Percentiles rank a stretch among this genome's conserved stretches.
phyloP scores from a whole-genome alignment of 2,797 vertebrate genomes.

The Danio albolineatus region DNA sequence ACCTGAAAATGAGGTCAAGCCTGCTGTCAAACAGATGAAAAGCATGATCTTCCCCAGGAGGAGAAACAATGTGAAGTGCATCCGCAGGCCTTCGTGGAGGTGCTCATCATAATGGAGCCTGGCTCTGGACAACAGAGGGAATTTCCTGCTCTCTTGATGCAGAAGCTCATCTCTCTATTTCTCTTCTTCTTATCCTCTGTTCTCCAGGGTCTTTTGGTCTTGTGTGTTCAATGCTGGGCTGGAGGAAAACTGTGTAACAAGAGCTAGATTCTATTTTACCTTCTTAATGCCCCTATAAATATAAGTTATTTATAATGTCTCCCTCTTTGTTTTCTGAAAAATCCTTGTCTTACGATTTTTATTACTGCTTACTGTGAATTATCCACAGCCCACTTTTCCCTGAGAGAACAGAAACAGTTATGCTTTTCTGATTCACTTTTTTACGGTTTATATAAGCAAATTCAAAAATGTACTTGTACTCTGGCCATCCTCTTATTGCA shows the following conservation, averaged over 20 bases:
- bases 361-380: background rate
- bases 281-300: background rate
- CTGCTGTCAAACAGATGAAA: conserved; percentile 43
- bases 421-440: background rate
- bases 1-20: conserved; percentile 50
- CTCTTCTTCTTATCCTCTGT: background rate
- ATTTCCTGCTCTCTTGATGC: conserved; percentile 30
- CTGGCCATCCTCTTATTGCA: too few relatives aligned
- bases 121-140: conserved; percentile 30
- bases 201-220: conserved; percentile 29
- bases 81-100: conserved; percentile 31
- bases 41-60: conserved; percentile 45
- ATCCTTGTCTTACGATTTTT: background rate
- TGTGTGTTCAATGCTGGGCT: background rate
- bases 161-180: conserved; percentile 41
- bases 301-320: background rate
- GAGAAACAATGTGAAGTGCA: conserved; percentile 49
- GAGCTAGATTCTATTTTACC: conserved; percentile 7
- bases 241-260: conserved; percentile 2
- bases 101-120: conserved; percentile 41
- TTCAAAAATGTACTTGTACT: too few relatives aligned
- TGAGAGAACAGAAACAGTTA: too few relatives aligned
- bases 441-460: background rate
- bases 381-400: background rate
- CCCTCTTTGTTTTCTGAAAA: background rate